A percentile compares a stretch with the other conserved stretches of the same genome.
Evolutionary conservation across 2,113 vertebrate species (phyloP).

Genomic region (Ariopsis seemanni): DNA sequence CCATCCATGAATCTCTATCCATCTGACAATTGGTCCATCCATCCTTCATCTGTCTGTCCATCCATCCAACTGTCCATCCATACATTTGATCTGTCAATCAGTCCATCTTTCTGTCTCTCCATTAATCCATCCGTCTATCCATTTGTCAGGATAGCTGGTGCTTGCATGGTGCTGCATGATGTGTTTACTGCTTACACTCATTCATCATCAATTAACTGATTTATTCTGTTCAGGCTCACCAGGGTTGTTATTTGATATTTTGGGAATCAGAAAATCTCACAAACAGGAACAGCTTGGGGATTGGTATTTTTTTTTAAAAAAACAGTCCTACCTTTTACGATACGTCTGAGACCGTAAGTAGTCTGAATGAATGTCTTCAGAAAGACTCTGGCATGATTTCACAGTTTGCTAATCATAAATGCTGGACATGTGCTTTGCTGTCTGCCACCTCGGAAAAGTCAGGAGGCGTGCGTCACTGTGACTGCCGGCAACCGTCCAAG

Average conservation of each 20-base stretch:
- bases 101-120: neutral
- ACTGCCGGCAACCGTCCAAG: conserved; percentile 27
- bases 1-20: too few species aligned
- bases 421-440: neutral
- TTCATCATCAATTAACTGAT: neutral
- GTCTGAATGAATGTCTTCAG: neutral
- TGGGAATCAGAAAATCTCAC: too few species aligned
- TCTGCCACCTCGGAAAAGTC: conserved; percentile 5
- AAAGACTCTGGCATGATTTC: neutral
- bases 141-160: neutral
- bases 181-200: neutral
- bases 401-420: conserved; percentile 1
- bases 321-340: neutral
- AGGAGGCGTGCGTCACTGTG: neutral
- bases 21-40: too few species aligned
- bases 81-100: neutral
- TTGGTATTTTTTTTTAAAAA: neutral
- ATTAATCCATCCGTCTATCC: neutral
- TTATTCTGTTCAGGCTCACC: neutral
- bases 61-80: neutral
- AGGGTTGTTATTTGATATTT: too few species aligned
- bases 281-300: neutral
- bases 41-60: neutral
- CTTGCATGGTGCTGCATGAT: neutral
- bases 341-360: neutral